A percentile compares a stretch with the other conserved stretches of the same genome.
Conservation (phyloP, 2,797 vertebrate species). For the Argya squamiceps region DNA sequence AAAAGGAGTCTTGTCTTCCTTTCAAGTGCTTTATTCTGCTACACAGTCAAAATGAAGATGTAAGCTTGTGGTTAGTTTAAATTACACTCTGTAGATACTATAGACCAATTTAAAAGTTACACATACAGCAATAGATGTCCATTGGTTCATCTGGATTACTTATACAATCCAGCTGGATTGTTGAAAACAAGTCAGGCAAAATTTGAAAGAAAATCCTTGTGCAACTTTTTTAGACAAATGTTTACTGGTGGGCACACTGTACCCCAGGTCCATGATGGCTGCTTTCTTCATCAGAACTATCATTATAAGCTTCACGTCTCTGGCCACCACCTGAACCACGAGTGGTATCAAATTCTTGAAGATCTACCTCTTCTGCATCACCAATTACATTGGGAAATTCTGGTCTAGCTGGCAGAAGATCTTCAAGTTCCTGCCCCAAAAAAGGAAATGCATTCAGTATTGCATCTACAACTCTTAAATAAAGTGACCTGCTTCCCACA, state of each 20-base stretch:
- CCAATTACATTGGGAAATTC: slow-evolving; percentile 88
- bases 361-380: slow-evolving; percentile 94
- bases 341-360: slow-evolving; percentile 93
- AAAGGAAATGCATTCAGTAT: slow-evolving; percentile 5
- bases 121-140: slow-evolving; percentile 86
- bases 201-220: slow-evolving; percentile 79
- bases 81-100: slow-evolving; percentile 94
- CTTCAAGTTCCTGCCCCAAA: slow-evolving; percentile 89
- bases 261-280: slow-evolving; percentile 94
- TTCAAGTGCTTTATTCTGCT: slow-evolving; percentile 83
- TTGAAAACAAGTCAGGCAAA: slow-evolving; percentile 78
- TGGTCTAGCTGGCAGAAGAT: slow-evolving; percentile 93
- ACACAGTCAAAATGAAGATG: slow-evolving; percentile 78
- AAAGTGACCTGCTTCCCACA: not conserved
- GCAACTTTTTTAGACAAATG: slow-evolving; percentile 77
- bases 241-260: slow-evolving; percentile 98
- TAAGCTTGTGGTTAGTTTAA: slow-evolving; percentile 91
- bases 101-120: slow-evolving; percentile 88
- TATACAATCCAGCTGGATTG: slow-evolving; percentile 73
- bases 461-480: not conserved
- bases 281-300: slow-evolving; percentile 95
- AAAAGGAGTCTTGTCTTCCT: slow-evolving; percentile 75
- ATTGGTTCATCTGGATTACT: slow-evolving; percentile 80
- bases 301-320: slow-evolving; percentile 95
- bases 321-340: slow-evolving; percentile 87